Evolutionary conservation across 2,113 vertebrate genomes (phyloP).

Genomic region (Bos javanicus): DNA sequence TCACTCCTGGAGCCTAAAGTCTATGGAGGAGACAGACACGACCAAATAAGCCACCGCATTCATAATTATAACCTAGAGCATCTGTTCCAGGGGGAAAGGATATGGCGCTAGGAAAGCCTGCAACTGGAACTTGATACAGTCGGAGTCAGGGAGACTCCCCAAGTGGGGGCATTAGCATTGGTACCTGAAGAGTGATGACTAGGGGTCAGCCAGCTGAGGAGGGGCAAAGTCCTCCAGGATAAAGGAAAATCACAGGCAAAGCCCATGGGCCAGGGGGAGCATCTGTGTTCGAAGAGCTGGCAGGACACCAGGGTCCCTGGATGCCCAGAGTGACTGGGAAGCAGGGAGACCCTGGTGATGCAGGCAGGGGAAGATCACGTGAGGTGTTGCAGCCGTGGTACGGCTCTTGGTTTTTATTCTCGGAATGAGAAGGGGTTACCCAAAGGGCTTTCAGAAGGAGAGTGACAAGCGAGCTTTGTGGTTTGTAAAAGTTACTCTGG

Average conservation of each 20-base stretch:
- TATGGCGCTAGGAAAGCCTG: neutral
- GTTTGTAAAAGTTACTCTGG: neutral
- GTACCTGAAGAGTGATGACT: neutral
- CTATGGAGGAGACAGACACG: neutral
- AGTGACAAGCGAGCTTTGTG: neutral
- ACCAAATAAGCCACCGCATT: neutral
- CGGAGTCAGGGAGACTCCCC: neutral
- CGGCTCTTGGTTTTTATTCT: neutral
- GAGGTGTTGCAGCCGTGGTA: fast-evolving
- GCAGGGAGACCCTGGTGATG: fast-evolving
- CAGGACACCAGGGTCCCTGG: neutral
- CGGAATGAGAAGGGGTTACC: neutral
- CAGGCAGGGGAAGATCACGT: fast-evolving
- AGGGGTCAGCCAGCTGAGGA: neutral
- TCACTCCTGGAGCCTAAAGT: neutral
- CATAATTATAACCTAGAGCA: neutral
- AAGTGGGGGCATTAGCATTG: neutral
- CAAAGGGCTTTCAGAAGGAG: neutral
- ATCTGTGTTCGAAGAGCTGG: neutral
- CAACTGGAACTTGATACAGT: neutral
- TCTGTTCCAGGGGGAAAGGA: neutral
- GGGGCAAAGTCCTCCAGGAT: neutral
- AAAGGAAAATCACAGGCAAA: neutral
- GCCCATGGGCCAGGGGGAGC: neutral
- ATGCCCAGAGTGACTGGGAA: neutral